Evolutionary conservation across 2,113 vertebrate species (phyloP), one percentile per base, ranked within the genome.

Genomic region (Actinemys pallida): DNA sequence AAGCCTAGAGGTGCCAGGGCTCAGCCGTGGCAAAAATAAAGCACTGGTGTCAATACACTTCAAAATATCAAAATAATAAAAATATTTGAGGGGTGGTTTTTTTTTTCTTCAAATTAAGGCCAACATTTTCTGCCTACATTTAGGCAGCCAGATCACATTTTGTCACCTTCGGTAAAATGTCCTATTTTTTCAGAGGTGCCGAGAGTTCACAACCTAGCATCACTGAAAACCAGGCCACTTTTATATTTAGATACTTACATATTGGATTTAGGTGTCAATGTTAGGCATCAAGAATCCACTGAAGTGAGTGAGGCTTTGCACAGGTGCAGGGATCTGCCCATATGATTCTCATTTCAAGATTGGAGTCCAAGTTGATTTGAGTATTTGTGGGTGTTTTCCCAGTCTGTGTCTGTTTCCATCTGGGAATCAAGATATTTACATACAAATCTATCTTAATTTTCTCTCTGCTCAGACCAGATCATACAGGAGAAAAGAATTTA

Each of bases 321-420:
- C 9, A 25, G 20, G 5, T 35, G 25, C 75, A 88, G 6, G 35
- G 0, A 0, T 1, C 1, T 10, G 5, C 39, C 25, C 22, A 42
- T 39, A 22, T 75, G 22, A n/a, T 65, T 35, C 56, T 88, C 90
- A 57, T 6, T 11, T 45, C 2, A 72, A 49, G 2, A 52, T 92
- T 75, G 62, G 59, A 42, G 87, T n/a, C 65, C 65, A 91, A 14
- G 20, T 25, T 93, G 81, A 35, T 24, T 84, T 83, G 86, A 72
- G 27, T 82, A 86, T 42, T 65, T 84, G 17, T 45, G 65, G 17
- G 24, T 4, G 0, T 16, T 93, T 75, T 57, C 57, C 11, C 45
- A 84, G 88, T 42, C 47, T 27, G 8, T 8, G 22, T 49, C 52
- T 88, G 35, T 19, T 83, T 16, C 88, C 89, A 10, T 1, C 10